phyloP scores from a whole-genome alignment of 2,797 vertebrate species.

The Cottoperca gobio region DNA sequence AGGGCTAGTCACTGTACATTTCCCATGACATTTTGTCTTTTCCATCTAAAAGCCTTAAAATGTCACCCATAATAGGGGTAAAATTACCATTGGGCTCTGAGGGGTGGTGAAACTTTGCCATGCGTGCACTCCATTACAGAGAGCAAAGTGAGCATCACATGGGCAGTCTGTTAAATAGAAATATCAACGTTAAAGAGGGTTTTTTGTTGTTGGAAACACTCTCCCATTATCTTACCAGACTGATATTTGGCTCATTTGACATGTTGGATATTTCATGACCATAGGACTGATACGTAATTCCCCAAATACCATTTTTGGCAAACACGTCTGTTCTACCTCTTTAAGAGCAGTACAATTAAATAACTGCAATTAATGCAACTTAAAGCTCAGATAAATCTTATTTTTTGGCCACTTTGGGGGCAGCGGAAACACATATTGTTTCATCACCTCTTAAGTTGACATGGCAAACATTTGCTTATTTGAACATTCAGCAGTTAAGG shows the following conservation, averaged over 20 bases:
- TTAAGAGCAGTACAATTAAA: not conserved
- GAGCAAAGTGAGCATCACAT: constrained; percentile 48
- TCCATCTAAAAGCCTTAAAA: constrained; percentile 57
- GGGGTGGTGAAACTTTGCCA: constrained; percentile 48
- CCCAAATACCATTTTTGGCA: not conserved
- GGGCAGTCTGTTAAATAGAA: constrained; percentile 48
- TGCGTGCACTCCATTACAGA: constrained; percentile 49
- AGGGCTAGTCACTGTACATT: constrained; percentile 25
- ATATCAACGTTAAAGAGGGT: constrained; percentile 24
- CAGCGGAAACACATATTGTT: not conserved
- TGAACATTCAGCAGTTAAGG: not conserved
- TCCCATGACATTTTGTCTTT: constrained; percentile 67
- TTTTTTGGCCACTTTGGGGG: not conserved
- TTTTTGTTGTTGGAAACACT: not conserved
- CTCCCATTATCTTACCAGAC: not conserved
- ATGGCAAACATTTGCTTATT: not conserved
- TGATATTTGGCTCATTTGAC: not conserved
- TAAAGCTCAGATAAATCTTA: not conserved
- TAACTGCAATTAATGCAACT: not conserved
- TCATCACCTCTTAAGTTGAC: not conserved
- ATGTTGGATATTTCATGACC: not conserved
- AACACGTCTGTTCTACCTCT: not conserved
- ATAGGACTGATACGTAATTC: not conserved
- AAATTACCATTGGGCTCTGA: constrained; percentile 63
- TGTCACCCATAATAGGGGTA: constrained; percentile 65